These are phyloP conservation scores for Camelus bactrianus DNA, from an alignment of 2,113 vertebrate species.

Conservation along the genomic window DNA sequence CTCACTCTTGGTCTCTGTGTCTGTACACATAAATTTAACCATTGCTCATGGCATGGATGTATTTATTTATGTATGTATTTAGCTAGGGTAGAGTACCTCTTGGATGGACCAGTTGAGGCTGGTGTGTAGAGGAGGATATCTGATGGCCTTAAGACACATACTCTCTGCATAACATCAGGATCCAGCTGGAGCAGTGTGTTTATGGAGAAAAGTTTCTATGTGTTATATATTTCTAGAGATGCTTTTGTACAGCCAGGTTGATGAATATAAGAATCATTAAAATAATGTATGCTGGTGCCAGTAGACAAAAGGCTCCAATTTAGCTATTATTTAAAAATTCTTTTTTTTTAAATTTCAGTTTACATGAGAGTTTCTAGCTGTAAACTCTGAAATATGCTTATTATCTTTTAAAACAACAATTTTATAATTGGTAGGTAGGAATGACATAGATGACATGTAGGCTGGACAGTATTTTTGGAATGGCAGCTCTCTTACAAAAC, in stretches of 20 bases:
- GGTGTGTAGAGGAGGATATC: not conserved
- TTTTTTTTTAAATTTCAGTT: constrained; percentile 36
- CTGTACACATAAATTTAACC: not conserved
- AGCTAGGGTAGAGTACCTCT: not conserved
- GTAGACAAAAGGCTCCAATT: not conserved
- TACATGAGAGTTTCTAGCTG: not conserved
- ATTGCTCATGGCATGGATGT: not conserved
- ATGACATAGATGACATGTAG: not conserved
- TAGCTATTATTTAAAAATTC: not conserved
- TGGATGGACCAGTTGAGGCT: not conserved
- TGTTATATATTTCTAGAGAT: not conserved
- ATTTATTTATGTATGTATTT: not conserved
- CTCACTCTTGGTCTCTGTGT: not conserved
- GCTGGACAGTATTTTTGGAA: not conserved
- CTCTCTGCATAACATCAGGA: not conserved
- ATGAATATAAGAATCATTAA: not conserved
- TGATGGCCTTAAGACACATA: not conserved
- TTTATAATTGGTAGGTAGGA: constrained; percentile 21
- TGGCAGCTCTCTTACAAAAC: constrained; percentile 9
- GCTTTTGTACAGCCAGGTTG: not conserved
- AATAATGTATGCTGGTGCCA: not conserved
- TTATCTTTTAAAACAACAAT: not conserved
- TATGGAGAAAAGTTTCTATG: constrained; percentile 7
- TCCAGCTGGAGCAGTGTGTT: not conserved
- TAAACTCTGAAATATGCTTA: not conserved